Evolutionary conservation across 2,888 invertebrate genomes (phyloP).

Genomic region (Disparrhopalites patrizii): DNA sequence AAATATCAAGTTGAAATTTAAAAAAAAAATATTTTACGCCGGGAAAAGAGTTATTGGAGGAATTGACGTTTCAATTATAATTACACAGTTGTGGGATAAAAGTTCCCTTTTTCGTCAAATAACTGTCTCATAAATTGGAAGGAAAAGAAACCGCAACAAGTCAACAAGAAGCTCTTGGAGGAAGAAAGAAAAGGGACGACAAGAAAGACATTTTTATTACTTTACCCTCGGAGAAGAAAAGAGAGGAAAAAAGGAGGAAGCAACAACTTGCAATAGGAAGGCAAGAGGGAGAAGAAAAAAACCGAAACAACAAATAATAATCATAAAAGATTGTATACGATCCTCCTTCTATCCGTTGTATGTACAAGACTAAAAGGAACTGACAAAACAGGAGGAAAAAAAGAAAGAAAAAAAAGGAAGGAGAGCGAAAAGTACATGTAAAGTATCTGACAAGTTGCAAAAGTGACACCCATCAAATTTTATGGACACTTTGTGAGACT

Average conservation of each 20-base stretch:
- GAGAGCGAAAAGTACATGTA: slow-evolving; percentile 19
- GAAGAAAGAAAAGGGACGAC: background rate
- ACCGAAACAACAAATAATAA: background rate
- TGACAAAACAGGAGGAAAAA: background rate
- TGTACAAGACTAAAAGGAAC: too few species aligned
- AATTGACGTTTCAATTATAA: too few species aligned
- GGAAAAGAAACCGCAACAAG: background rate
- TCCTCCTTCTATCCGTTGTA: too few species aligned
- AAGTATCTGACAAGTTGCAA: slow-evolving; percentile 30
- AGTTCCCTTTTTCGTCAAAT: background rate
- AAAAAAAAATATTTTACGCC: too few species aligned
- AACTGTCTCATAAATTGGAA: background rate
- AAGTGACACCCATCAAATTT: slow-evolving; percentile 32
- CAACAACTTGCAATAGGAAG: too few species aligned
- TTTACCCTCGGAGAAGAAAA: background rate
- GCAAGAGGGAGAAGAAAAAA: too few species aligned
- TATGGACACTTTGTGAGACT: slow-evolving; percentile 31
- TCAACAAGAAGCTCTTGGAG: background rate
- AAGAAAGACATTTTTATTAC: slow-evolving; percentile 1
- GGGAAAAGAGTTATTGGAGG: too few species aligned
- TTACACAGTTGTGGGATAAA: too few species aligned
- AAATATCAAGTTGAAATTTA: background rate
- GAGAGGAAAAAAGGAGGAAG: background rate
- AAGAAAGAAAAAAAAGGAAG: background rate
- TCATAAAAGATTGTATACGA: slow-evolving; percentile 19